Evolutionary conservation across 53 echinoderm and acorn worm genomes (phyloP).

Genomic region (Echinometra lucunter): DNA sequence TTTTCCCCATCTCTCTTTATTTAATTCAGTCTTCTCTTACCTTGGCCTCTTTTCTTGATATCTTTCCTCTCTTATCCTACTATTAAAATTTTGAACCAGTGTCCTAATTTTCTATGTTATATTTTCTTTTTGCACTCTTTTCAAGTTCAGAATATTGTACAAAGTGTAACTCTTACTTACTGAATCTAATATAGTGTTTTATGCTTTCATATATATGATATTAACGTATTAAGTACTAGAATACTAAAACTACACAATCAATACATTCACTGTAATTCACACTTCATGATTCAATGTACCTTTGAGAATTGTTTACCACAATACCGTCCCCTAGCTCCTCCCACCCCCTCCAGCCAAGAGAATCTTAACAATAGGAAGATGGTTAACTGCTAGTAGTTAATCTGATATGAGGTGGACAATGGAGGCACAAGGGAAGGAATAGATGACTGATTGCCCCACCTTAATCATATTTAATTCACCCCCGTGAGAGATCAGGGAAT

Average conservation of each 20-base stretch:
- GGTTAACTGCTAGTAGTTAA: neutral
- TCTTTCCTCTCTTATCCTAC: too few species aligned
- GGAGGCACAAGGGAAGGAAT: neutral
- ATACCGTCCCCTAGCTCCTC: neutral
- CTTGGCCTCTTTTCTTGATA: too few species aligned
- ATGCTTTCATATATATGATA: neutral
- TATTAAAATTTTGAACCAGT: too few species aligned
- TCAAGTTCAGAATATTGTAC: too few species aligned
- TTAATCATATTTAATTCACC: conserved; percentile 30
- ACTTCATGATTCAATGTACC: neutral
- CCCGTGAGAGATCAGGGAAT: conserved; percentile 13
- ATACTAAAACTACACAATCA: neutral
- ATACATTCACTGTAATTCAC: neutral
- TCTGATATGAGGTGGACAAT: neutral
- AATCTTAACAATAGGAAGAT: neutral
- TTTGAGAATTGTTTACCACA: neutral
- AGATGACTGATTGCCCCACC: neutral
- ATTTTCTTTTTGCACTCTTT: too few species aligned
- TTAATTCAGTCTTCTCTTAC: too few species aligned
- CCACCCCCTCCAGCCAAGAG: neutral
- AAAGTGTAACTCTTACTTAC: too few species aligned
- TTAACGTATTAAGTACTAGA: neutral
- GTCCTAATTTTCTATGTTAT: too few species aligned
- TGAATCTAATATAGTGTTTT: neutral
- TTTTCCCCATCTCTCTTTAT: too few species aligned